Conservation (phyloP, 2,888 invertebrate species). For the Drosophila meridiana region DNA sequence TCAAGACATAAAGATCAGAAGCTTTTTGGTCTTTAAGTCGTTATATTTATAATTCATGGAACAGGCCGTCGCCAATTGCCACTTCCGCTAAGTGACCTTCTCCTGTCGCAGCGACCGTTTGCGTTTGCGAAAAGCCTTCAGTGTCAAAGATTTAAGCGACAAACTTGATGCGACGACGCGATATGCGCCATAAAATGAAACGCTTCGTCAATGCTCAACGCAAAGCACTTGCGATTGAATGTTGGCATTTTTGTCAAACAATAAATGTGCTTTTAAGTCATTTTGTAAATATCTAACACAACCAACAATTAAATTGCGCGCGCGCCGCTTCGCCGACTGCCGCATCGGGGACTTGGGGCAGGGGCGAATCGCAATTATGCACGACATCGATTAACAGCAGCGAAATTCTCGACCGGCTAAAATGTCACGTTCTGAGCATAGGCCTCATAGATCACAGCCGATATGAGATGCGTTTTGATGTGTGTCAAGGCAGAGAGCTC, state of each 20-base stretch:
- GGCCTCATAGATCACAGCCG: slow-evolving; percentile 46
- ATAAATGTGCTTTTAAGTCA: slow-evolving; percentile 34
- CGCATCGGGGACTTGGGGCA: not conserved
- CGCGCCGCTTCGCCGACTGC: slow-evolving; percentile 34
- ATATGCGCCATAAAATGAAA: slow-evolving; percentile 36
- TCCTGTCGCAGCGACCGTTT: slow-evolving; percentile 38
- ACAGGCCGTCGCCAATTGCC: slow-evolving; percentile 40
- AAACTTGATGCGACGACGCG: slow-evolving; percentile 58
- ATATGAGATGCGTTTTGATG: slow-evolving; percentile 43
- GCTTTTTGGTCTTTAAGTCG: slow-evolving; percentile 13
- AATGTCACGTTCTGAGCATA: slow-evolving; percentile 72
- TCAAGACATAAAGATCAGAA: slow-evolving; percentile 3
- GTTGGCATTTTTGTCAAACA: slow-evolving; percentile 45
- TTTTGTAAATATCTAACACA: slow-evolving; percentile 32
- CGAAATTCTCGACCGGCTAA: slow-evolving; percentile 43
- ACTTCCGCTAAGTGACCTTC: slow-evolving; percentile 67
- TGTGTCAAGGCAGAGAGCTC: slow-evolving; percentile 61
- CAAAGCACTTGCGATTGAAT: slow-evolving; percentile 53
- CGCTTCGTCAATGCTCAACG: slow-evolving; percentile 33
- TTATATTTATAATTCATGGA: slow-evolving; percentile 24
- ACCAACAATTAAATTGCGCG: slow-evolving; percentile 46
- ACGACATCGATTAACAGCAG: slow-evolving; percentile 36
- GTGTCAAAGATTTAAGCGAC: slow-evolving; percentile 57
- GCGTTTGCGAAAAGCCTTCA: slow-evolving; percentile 59
- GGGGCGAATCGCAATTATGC: slow-evolving; percentile 38